Percentiles rank a stretch among this genome's conserved stretches.
Conservation (phyloP, 2,113 vertebrate genomes). For the Aplodontia rufa region DNA sequence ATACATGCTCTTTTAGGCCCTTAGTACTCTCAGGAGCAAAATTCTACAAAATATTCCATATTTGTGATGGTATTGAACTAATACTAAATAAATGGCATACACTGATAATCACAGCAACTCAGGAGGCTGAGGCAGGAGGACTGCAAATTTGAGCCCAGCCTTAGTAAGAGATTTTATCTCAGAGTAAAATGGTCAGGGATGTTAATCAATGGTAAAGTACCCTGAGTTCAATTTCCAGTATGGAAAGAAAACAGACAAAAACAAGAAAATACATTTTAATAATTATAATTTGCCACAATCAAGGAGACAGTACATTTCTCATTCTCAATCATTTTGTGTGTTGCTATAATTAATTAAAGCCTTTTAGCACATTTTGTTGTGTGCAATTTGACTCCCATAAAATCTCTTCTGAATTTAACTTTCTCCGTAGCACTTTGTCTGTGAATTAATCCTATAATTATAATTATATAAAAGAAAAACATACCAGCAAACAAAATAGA, state of each 20-base stretch:
- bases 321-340: neutral
- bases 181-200: no score
- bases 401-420: neutral
- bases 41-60: neutral
- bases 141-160: no score
- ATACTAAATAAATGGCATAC: neutral
- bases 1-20: neutral
- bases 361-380: neutral
- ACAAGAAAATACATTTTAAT: neutral
- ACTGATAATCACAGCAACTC: no score
- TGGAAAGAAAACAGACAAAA: no score
- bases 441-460: slow-evolving; percentile 51
- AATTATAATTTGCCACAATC: neutral
- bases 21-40: neutral
- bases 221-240: no score
- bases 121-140: no score
- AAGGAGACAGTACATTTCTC: neutral
- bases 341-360: slow-evolving; percentile 49
- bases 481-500: neutral
- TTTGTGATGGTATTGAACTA: slow-evolving; percentile 9
- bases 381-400: neutral
- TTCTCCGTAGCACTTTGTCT: neutral
- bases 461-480: neutral
- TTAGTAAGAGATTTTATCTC: no score
- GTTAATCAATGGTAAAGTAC: no score